These are phyloP conservation scores for Lymantria monacha DNA, from an alignment of 2,888 invertebrate species.

Conservation along the genomic window DNA sequence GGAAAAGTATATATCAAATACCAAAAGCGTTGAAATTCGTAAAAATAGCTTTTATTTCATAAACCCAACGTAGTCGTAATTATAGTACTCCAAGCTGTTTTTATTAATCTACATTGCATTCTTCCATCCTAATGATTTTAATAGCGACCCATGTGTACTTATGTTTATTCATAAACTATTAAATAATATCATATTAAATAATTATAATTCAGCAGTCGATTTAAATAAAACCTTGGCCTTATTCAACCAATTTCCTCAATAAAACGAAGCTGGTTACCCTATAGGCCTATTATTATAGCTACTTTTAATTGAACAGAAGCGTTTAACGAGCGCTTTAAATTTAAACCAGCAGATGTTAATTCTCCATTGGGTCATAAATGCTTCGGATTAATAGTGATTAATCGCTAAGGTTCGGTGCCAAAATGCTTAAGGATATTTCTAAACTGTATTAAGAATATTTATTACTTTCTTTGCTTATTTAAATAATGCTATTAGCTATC, in stretches of 20 bases:
- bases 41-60: too few species aligned
- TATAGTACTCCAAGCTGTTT: too few species aligned
- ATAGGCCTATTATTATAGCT: conserved; percentile 1
- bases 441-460: not conserved
- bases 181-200: too few species aligned
- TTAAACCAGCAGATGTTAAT: conserved; percentile 4
- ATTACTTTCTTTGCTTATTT: conserved; percentile 1
- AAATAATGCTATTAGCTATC: not conserved
- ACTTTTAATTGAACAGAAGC: conserved; percentile 4
- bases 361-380: conserved; percentile 11
- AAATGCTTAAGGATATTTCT: conserved; percentile 1
- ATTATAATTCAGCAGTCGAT: not conserved
- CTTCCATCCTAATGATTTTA: too few species aligned
- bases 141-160: too few species aligned
- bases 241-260: not conserved
- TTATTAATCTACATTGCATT: too few species aligned
- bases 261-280: not conserved
- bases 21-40: too few species aligned
- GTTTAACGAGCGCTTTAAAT: conserved; percentile 8
- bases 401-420: conserved; percentile 6
- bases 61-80: too few species aligned
- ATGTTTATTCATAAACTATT: too few species aligned
- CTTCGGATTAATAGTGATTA: conserved; percentile 8
- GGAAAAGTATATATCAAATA: too few species aligned
- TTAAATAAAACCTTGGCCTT: not conserved